These are phyloP conservation scores for Protodeltote pygarga DNA, from an alignment of 2,888 invertebrate genomes.

Conservation along the genomic window DNA sequence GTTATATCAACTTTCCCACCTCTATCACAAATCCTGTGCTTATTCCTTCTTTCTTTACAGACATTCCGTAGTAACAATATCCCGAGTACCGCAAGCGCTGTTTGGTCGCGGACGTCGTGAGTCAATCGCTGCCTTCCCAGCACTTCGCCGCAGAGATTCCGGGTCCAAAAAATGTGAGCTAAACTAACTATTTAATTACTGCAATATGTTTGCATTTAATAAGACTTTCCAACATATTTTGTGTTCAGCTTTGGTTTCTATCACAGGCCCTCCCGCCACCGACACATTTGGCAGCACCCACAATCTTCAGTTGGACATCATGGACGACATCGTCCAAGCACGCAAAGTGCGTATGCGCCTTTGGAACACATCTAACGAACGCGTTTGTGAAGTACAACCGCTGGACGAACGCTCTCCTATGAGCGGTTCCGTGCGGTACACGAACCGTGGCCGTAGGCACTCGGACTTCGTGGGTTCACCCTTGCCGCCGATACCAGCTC, in stretches of 20 bases:
- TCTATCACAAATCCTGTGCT: background rate
- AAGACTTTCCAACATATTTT: slow-evolving; percentile 14
- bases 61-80: slow-evolving; percentile 95
- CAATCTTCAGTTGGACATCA: slow-evolving; percentile 94
- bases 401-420: slow-evolving; percentile 89
- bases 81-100: slow-evolving; percentile 91
- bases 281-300: slow-evolving; percentile 92
- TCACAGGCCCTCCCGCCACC: slow-evolving; percentile 90
- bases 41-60: slow-evolving; percentile 69
- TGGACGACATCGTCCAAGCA: slow-evolving; percentile 95
- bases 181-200: background rate
- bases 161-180: slow-evolving; percentile 79
- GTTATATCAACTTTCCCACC: no score
- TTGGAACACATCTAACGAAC: slow-evolving; percentile 93
- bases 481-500: slow-evolving; percentile 87
- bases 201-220: background rate
- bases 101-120: slow-evolving; percentile 93
- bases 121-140: slow-evolving; percentile 93
- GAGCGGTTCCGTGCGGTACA: slow-evolving; percentile 87
- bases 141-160: slow-evolving; percentile 80
- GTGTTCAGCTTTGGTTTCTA: slow-evolving; percentile 30
- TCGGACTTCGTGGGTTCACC: slow-evolving; percentile 90
- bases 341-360: slow-evolving; percentile 94
- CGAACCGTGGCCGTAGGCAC: slow-evolving; percentile 88
- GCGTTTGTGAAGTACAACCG: slow-evolving; percentile 94